Base-by-base conservation (phyloP, 2,113 vertebrate species). In the Barbus barbus region DNA sequence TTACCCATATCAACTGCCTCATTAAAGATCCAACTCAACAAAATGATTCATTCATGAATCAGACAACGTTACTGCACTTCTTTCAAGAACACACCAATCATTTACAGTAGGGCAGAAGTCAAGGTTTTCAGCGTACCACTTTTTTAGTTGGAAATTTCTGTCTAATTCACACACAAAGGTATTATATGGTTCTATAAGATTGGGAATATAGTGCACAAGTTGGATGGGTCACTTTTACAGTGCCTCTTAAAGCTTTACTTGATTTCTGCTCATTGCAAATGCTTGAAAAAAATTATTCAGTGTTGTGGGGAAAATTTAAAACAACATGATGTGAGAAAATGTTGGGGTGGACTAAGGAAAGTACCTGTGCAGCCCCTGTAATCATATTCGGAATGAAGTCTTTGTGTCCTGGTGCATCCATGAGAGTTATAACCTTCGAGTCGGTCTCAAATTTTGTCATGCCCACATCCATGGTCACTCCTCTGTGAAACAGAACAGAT, bases 301-400 rank as follows among this genome's bases (percentile, higher is more conserved):
- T 44, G 11, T 44, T 12, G 41, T 44, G 41, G 41, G 11, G 41
- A 44, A 44, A 11, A 44, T 44, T 44, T 44, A 44, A 44, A 3
- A 44, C 41, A 44, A 44, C 41, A 44, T 44, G n/a, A n/a, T n/a
- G n/a, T n/a, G 7, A 16, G 41, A 44, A 44, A 44, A 44, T 44
- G 0, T 41, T 41, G 2, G 41, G 41, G 41, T 44, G 41, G 41
- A 44, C 41, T 41, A 41, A 41, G 41, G 41, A 0, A 44, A 44
- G 41, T 96, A 99, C 98, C 97, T 99, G 97, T 33, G 98, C 98
- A 76, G 98, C 98, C 91, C 98, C 98, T 58, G 97, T 99, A 90
- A 99, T 99, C 98, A 99, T 99, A 92, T 99, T 99, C 88, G 98
- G 98, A 92, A 99, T 99, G 91, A 99, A 99, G 91, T 99, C 98